These are phyloP conservation scores for Craterocephalus amniculus DNA, from an alignment of 2,797 vertebrate species.

Conservation along the genomic window DNA sequence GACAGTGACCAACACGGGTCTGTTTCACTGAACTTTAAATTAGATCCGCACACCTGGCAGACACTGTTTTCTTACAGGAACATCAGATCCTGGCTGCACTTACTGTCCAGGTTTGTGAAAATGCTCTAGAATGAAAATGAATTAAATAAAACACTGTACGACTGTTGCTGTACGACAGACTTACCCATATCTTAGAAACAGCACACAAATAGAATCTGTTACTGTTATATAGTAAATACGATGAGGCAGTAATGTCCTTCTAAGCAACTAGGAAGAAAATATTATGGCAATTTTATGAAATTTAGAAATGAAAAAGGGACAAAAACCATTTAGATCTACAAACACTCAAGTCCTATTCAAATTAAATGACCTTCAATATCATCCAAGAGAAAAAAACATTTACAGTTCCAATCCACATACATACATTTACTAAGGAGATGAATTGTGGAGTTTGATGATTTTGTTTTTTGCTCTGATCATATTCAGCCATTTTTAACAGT, in stretches of 20 bases:
- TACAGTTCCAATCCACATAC: neutral
- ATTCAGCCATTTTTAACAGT: neutral
- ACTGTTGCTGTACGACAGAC: neutral
- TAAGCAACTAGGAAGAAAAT: neutral
- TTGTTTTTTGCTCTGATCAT: neutral
- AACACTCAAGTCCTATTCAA: neutral
- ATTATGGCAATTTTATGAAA: neutral
- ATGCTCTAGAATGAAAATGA: slow-evolving; percentile 5
- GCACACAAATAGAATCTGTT: neutral
- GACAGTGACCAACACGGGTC: slow-evolving; percentile 36
- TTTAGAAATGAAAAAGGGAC: neutral
- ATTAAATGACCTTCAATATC: neutral
- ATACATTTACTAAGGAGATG: neutral
- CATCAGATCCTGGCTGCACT: slow-evolving; percentile 15
- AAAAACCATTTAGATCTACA: neutral
- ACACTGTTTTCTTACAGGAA: slow-evolving; percentile 16
- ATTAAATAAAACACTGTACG: neutral
- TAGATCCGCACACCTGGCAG: slow-evolving; percentile 56
- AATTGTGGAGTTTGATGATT: neutral
- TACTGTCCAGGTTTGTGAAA: neutral
- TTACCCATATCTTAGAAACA: neutral
- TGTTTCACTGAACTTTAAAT: slow-evolving; percentile 67
- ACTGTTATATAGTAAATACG: neutral
- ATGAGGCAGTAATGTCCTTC: neutral
- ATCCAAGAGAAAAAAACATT: neutral